Evolutionary conservation across 1,140 invertebrate genomes (phyloP), one percentile per base, ranked within the genome.

Genomic region (Scylla paramamosain): DNA sequence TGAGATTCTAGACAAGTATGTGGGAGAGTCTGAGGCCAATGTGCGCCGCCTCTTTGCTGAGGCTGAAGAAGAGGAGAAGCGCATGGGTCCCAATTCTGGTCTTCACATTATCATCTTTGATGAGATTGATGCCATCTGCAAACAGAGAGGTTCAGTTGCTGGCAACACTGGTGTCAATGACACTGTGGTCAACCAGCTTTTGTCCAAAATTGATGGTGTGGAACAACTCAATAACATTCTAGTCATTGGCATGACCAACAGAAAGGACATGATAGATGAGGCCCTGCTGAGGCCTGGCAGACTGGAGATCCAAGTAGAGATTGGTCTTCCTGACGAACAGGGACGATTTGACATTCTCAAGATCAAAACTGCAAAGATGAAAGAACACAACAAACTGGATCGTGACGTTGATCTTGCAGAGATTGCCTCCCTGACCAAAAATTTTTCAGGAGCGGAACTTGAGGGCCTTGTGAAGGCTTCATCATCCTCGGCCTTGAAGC

Each of bases 91-190:
- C 0, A 99, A 99, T 97, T 99, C 99, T 97, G 99, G 99, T 87
- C 97, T 99, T 7, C 99, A 99, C 96, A 99, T 99, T 77, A 99
- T 99, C 48, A 99, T 99, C 91, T 99, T 99, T 97, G 99, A 99
- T 97, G 99, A 99, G 97, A 99, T 99, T 96, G 99, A 99, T 97
- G 99, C 99, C 77, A 99, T 99, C 96, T 99, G 99, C 97, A 99
- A 99, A 97, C 98, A 99, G 82, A 98, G 99, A 98, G 99, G 99
- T 82, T 99, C 99, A 28, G 99, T 99, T 94, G 99, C 99, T 95
- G 98, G 99, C 86, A 98, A 98, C 96, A 98, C 98, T n/a, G 98
- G 99, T 25, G 99, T 99, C 10, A 99, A 99, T 96, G 99, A 99
- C 97, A 99, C 99, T 25, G 99, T 99, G 14, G 99, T 99, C 4